phyloP scores from a whole-genome alignment of 2,797 vertebrate species.

The Astyanax mexicanus region DNA sequence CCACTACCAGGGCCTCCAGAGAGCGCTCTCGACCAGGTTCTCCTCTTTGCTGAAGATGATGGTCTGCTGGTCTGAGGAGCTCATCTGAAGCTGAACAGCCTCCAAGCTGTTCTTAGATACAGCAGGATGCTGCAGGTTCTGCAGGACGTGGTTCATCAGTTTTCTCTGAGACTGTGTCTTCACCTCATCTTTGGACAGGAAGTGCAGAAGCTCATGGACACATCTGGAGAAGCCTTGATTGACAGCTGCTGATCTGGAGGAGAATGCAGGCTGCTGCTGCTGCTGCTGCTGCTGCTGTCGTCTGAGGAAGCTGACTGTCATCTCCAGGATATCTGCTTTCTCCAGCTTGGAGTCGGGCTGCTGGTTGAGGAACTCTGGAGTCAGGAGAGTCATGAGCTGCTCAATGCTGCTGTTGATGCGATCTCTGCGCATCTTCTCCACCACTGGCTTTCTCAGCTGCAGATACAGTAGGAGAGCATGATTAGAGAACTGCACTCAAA shows the following conservation, averaged over 20 bases:
- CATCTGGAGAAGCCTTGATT: slow-evolving; percentile 55
- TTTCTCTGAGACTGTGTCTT: slow-evolving; percentile 53
- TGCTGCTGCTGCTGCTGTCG: too few species aligned
- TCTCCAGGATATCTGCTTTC: slow-evolving; percentile 76
- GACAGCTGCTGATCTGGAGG: slow-evolving; percentile 43
- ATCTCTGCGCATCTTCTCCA: slow-evolving; percentile 85
- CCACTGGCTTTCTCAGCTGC: slow-evolving; percentile 85
- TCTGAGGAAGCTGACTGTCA: slow-evolving; percentile 70
- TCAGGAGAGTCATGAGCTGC: slow-evolving; percentile 69
- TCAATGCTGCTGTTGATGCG: slow-evolving; percentile 75
- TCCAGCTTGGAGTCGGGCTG: slow-evolving; percentile 76
- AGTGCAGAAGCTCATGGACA: slow-evolving; percentile 59
- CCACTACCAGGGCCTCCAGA: slow-evolving; percentile 63
- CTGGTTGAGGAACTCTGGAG: slow-evolving; percentile 76
- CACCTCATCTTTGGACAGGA: slow-evolving; percentile 65
- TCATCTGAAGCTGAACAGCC: slow-evolving; percentile 22
- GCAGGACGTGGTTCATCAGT: slow-evolving; percentile 63
- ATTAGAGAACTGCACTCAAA: background rate
- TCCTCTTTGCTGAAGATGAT: slow-evolving; percentile 39
- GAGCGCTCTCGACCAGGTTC: slow-evolving; percentile 30
- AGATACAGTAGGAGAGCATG: slow-evolving; percentile 43
- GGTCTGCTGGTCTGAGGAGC: slow-evolving; percentile 39
- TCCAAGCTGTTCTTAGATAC: slow-evolving; percentile 27
- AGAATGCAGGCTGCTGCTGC: slow-evolving; percentile 61
- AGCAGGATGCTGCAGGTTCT: slow-evolving; percentile 41